Evolutionary conservation across 2,113 vertebrate genomes (phyloP), one percentile per base, ranked within the genome.

Genomic region (Cyprinodon variegatus): DNA sequence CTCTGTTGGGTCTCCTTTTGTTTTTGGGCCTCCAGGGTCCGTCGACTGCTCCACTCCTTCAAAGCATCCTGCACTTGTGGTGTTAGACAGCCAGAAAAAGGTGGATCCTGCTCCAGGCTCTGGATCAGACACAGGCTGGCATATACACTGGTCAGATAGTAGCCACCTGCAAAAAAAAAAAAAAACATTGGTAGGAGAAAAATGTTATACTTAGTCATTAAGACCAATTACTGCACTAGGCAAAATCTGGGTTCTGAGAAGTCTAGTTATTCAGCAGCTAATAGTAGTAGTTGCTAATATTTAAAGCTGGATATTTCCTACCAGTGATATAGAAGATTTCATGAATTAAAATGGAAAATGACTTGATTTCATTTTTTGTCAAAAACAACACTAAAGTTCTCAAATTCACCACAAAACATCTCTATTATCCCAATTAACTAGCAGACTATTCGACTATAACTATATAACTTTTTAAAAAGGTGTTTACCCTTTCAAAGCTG

Each of bases 71-170:
- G 90, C 62, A 93, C 91, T 68, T 93, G 92, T 1, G 65, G 83
- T 2, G 90, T 92, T 86, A 94, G 80, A 71, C 83, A 82, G 45
- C 88, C 83, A 0, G 85, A 53, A 45, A 74, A 29, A 0, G 80
- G 77, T 48, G 76, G 75, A 43, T 88, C 90, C 63, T 70, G 61
- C 59, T 93, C 91, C 80, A 83, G 83, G 76, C 78, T 91, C 91
- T 94, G 94, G 86, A 95, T 94, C 83, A 95, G 88, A 81, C 83
- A 91, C 66, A 95, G 90, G 86, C 94, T 94, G 84, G 94, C 93
- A 9, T 92, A 95, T 76, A 93, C 85, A 3, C 94, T 94, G 61
- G 93, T 95, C 88, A 95, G 88, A 86, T 95, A 95, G 88, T 95
- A 95, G 0, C 95, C 95, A 45, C 94, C 95, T 95, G 78, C 7